phyloP scores from a whole-genome alignment of 2,888 invertebrate genomes.

The Molorchus minor region DNA sequence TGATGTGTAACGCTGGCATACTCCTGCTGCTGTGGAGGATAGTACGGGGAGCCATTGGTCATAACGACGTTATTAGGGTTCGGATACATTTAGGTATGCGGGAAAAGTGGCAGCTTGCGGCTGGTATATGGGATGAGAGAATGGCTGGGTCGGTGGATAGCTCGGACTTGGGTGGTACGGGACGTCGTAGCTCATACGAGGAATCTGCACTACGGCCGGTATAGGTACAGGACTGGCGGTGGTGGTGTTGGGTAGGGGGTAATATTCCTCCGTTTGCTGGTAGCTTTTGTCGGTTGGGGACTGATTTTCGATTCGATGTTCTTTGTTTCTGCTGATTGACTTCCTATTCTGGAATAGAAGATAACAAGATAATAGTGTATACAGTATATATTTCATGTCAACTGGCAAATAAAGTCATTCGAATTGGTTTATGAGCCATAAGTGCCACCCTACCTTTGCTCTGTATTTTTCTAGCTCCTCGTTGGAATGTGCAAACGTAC shows the following conservation, averaged over 20 bases:
- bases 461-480: conserved; percentile 85
- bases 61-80: conserved; percentile 34
- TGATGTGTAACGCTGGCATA: conserved; percentile 33
- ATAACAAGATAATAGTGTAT: neutral
- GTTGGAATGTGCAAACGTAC: conserved; percentile 92
- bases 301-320: conserved; percentile 56
- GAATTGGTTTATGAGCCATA: too few species aligned
- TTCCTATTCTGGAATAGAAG: conserved; percentile 62
- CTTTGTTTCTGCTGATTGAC: conserved; percentile 59
- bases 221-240: conserved; percentile 55
- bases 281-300: conserved; percentile 57
- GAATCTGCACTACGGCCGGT: conserved; percentile 57
- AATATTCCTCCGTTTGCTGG: conserved; percentile 56
- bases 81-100: conserved; percentile 45
- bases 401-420: too few species aligned
- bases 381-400: too few species aligned
- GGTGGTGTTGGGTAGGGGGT: conserved; percentile 50
- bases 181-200: conserved; percentile 56
- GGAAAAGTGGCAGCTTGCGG: conserved; percentile 33
- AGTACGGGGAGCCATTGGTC: conserved; percentile 56
- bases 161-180: conserved; percentile 51
- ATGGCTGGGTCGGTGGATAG: conserved; percentile 31
- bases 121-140: conserved; percentile 31
- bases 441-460: conserved; percentile 35
- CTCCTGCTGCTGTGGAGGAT: conserved; percentile 49